Percentiles rank a stretch among this genome's conserved stretches.
phyloP scores from a whole-genome alignment of 2,113 vertebrate species.

The Setophaga kirtlandii region DNA sequence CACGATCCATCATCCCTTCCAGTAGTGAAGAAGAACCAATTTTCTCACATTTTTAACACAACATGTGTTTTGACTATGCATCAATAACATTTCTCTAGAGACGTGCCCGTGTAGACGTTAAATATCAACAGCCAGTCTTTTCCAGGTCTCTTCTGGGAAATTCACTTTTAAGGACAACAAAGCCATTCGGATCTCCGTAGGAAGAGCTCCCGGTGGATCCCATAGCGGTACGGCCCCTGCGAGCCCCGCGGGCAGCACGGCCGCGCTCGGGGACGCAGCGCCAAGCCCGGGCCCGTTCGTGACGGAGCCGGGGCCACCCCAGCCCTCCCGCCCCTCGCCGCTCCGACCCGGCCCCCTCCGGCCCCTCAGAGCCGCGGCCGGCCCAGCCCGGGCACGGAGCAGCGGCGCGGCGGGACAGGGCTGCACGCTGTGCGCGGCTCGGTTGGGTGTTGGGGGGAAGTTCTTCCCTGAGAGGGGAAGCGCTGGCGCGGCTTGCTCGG shows the following conservation, averaged over 20 bases:
- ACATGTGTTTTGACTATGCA: accelerated
- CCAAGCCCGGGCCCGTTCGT: background rate
- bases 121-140: accelerated
- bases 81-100: background rate
- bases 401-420: too few species aligned
- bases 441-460: too few species aligned
- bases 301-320: background rate
- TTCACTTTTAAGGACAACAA: accelerated
- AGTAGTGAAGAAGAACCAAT: accelerated
- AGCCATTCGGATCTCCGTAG: accelerated
- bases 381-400: too few species aligned
- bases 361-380: too few species aligned
- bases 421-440: too few species aligned
- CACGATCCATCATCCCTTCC: accelerated
- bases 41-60: background rate
- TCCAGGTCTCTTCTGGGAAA: background rate
- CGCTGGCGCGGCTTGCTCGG: too few species aligned
- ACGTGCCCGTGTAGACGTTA: accelerated
- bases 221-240: background rate
- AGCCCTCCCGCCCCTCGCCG: background rate
- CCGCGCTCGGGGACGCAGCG: background rate
- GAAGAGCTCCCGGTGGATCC: accelerated
- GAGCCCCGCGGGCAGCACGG: background rate
- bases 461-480: too few species aligned
- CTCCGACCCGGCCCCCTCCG: too few species aligned